Percentiles rank a stretch among this genome's conserved stretches.
Evolutionary conservation across 1,140 invertebrate genomes (phyloP).

Genomic region (Armadillidium nasatum): DNA sequence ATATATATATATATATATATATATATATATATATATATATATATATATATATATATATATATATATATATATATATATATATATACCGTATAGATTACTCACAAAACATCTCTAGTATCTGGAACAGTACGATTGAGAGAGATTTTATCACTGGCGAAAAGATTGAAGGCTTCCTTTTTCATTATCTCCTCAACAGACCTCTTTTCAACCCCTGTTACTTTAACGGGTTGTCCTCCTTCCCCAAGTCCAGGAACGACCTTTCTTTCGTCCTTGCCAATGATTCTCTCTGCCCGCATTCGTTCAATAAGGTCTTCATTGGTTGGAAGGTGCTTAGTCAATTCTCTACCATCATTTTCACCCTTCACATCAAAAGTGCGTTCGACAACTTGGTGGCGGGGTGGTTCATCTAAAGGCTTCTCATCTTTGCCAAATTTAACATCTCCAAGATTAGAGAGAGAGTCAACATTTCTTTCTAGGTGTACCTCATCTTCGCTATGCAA

Average conservation of each 20-base stretch:
- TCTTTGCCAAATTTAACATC: neutral
- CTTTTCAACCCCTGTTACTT: constrained; percentile 56
- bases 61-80: constrained; percentile 16
- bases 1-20: neutral
- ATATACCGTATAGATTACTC: constrained; percentile 49
- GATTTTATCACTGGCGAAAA: constrained; percentile 81
- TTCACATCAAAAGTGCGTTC: neutral
- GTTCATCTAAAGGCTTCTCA: constrained; percentile 16
- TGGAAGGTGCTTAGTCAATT: constrained; percentile 2
- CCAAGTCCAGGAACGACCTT: constrained; percentile 61
- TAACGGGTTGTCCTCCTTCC: constrained; percentile 64
- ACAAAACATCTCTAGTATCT: constrained; percentile 73
- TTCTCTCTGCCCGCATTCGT: constrained; percentile 28
- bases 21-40: constrained; percentile 20
- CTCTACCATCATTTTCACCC: neutral
- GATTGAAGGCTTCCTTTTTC: constrained; percentile 83
- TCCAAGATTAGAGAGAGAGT: constrained; percentile 5
- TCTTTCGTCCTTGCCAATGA: constrained; percentile 51
- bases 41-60: constrained; percentile 19
- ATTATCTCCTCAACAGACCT: constrained; percentile 62
- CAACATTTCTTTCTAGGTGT: neutral
- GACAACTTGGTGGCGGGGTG: neutral
- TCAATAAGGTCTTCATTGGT: constrained; percentile 29
- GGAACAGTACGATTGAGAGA: constrained; percentile 72
- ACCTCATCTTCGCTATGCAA: constrained; percentile 17